A percentile compares a stretch with the other conserved stretches of the same genome.
phyloP scores from a whole-genome alignment of 2,888 invertebrate species.

The Prosopocoilus inquinatus region DNA sequence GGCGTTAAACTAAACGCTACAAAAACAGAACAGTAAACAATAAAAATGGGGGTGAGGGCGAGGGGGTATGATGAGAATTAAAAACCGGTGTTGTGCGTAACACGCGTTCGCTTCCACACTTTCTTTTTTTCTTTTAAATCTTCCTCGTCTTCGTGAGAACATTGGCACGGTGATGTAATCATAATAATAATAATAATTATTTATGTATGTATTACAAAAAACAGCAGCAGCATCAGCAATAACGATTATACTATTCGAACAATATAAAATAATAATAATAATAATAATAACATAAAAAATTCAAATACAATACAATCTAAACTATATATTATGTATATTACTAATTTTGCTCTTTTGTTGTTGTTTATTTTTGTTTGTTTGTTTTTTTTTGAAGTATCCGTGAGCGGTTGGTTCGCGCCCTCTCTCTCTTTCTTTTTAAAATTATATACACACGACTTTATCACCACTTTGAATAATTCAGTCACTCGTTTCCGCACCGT shows the following conservation, averaged over 20 bases:
- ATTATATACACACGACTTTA: slow-evolving; percentile 18
- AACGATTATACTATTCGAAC: neutral
- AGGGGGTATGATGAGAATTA: slow-evolving; percentile 1
- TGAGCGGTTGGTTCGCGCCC: no score
- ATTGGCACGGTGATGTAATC: neutral
- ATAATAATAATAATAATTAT: no score
- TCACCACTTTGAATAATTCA: slow-evolving; percentile 18
- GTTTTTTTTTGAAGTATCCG: no score
- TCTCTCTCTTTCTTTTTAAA: slow-evolving; percentile 13
- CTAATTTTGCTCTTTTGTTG: neutral
- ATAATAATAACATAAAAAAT: neutral
- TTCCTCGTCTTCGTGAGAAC: neutral
- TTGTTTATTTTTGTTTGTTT: neutral
- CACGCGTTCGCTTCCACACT: neutral
- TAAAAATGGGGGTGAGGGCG: neutral
- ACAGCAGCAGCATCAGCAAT: neutral
- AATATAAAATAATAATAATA: neutral
- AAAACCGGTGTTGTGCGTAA: slow-evolving; percentile 3
- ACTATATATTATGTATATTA: neutral
- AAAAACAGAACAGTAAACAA: neutral
- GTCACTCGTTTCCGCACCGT: slow-evolving; percentile 19
- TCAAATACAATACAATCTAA: slow-evolving; percentile 1
- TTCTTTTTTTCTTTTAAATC: slow-evolving; percentile 2
- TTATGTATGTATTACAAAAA: no score
- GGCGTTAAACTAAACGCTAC: neutral